Conservation (phyloP, 1,140 invertebrate species). For the Drosophila leontia region DNA sequence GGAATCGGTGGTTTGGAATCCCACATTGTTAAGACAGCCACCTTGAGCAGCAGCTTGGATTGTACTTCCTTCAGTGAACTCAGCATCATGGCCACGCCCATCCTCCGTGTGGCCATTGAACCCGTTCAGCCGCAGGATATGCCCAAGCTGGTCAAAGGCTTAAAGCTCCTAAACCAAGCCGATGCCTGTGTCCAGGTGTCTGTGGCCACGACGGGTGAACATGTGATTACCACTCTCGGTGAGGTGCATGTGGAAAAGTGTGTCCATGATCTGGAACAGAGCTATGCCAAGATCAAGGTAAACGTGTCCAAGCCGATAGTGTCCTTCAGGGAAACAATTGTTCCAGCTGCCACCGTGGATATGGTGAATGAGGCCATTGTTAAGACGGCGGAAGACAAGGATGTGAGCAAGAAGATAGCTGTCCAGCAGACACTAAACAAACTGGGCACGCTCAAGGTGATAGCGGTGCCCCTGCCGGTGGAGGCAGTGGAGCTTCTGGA, state of each 20-base stretch:
- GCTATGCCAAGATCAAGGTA: slow-evolving; percentile 95
- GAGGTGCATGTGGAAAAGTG: slow-evolving; percentile 99
- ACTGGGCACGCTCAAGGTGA: slow-evolving; percentile 90
- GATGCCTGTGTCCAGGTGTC: slow-evolving; percentile 96
- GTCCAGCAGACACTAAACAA: slow-evolving; percentile 90
- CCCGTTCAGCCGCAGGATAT: slow-evolving; percentile 93
- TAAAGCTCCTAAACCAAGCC: slow-evolving; percentile 86
- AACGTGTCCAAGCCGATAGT: slow-evolving; percentile 98
- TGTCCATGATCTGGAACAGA: slow-evolving; percentile 92
- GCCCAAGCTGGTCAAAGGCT: slow-evolving; percentile 91
- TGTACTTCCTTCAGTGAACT: slow-evolving; percentile 96
- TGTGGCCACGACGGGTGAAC: slow-evolving; percentile 97
- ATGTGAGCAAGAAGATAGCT: slow-evolving; percentile 86
- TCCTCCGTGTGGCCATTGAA: slow-evolving; percentile 97
- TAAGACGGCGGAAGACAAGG: slow-evolving; percentile 87
- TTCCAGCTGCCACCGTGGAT: slow-evolving; percentile 92
- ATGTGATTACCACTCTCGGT: slow-evolving; percentile 97
- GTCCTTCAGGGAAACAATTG: slow-evolving; percentile 97
- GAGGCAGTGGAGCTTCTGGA: slow-evolving; percentile 89
- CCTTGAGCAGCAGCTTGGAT: slow-evolving; percentile 92
- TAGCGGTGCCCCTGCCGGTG: slow-evolving; percentile 92
- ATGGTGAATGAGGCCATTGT: slow-evolving; percentile 95
- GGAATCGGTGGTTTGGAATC: slow-evolving; percentile 95
- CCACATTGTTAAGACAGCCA: slow-evolving; percentile 95
- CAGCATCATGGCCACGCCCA: slow-evolving; percentile 92